Percentiles rank a stretch among this genome's conserved stretches.
phyloP scores from a whole-genome alignment of 2,797 vertebrate species.

The Cynopterus sphinx region DNA sequence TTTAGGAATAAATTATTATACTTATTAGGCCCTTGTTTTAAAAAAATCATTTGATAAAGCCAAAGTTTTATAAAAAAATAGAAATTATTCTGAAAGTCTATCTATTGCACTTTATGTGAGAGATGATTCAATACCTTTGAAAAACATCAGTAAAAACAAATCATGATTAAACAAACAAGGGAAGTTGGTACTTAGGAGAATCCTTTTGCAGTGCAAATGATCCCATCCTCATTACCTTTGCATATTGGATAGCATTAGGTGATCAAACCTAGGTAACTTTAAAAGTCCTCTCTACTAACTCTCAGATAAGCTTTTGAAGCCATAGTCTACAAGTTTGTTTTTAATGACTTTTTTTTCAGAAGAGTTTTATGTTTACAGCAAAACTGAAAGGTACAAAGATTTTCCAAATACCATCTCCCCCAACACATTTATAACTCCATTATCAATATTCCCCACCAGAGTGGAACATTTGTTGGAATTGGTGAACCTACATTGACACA shows the following conservation, averaged over 20 bases:
- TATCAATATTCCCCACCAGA: not conserved
- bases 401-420: not conserved
- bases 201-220: not conserved
- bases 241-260: not conserved
- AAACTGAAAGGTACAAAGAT: not conserved
- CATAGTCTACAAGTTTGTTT: not conserved
- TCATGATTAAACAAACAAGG: not conserved
- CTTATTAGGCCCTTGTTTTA: not conserved
- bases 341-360: not conserved
- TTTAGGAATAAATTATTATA: not conserved
- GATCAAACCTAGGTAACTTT: not conserved
- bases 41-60: not conserved
- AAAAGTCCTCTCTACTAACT: not conserved
- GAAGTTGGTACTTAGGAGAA: not conserved
- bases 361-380: not conserved
- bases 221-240: not conserved
- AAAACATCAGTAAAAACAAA: slow-evolving; percentile 11
- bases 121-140: not conserved
- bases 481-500: not conserved
- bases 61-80: not conserved
- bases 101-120: not conserved
- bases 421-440: not conserved
- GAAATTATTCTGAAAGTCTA: not conserved
- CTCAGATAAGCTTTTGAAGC: not conserved
- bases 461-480: not conserved